A percentile compares a stretch with the other conserved stretches of the same genome.
Conservation (phyloP, 1,140 invertebrate species). For the Eciton burchellii region DNA sequence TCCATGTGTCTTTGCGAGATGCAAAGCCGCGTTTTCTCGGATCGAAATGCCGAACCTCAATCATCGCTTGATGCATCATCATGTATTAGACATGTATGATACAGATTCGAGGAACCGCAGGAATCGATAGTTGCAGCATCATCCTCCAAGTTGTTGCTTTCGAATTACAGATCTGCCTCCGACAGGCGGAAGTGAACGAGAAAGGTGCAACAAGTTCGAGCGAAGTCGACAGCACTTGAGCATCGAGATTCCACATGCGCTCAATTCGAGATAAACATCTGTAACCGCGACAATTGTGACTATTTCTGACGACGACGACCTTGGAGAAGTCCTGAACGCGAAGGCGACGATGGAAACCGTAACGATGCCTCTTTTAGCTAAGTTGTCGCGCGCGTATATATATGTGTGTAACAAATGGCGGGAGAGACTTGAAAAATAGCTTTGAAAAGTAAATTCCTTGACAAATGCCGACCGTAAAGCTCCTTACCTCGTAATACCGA, state of each 20-base stretch:
- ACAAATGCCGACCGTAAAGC: slow-evolving; percentile 26
- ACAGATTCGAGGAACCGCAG: too few relatives aligned
- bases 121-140: too few relatives aligned
- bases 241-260: slow-evolving; percentile 21
- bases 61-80: too few relatives aligned
- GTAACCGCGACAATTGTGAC: slow-evolving; percentile 14
- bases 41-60: too few relatives aligned
- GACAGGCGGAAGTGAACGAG: slow-evolving; percentile 10
- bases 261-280: slow-evolving; percentile 22
- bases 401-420: slow-evolving; percentile 11
- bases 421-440: slow-evolving; percentile 31
- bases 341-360: slow-evolving; percentile 1
- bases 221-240: not conserved
- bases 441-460: slow-evolving; percentile 7
- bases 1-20: too few relatives aligned
- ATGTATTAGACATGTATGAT: too few relatives aligned
- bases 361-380: slow-evolving; percentile 26
- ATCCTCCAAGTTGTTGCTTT: too few relatives aligned
- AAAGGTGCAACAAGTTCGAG: slow-evolving; percentile 26
- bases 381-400: not conserved
- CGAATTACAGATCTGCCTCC: too few relatives aligned
- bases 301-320: not conserved
- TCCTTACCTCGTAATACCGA: not conserved
- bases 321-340: not conserved
- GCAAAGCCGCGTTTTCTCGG: too few relatives aligned